Evolutionary conservation across 2,888 invertebrate genomes (phyloP).

Genomic region (Phorcus lineatus): DNA sequence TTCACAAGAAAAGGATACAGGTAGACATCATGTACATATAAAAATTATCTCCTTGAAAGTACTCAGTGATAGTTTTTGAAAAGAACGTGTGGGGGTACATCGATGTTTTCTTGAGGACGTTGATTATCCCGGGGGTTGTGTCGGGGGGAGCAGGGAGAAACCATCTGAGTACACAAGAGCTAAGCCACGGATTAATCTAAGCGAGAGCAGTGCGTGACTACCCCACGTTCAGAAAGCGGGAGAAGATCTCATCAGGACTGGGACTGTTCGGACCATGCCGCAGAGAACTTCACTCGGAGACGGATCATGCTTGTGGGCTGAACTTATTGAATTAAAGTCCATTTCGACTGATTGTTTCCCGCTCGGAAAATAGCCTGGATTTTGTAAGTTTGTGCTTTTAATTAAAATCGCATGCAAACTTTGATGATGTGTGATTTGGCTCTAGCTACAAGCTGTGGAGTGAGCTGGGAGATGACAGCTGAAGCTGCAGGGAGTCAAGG

Average conservation of each 20-base stretch:
- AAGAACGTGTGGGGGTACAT: no score
- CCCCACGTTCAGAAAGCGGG: not conserved
- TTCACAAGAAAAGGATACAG: no score
- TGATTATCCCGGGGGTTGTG: no score
- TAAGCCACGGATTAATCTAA: not conserved
- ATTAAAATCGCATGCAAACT: not conserved
- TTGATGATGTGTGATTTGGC: not conserved
- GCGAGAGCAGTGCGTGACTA: not conserved
- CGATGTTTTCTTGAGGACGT: no score
- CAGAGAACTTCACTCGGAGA: no score
- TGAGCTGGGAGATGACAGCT: not conserved
- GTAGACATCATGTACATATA: no score
- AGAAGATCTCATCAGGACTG: not conserved
- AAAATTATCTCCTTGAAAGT: no score
- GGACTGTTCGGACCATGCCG: not conserved
- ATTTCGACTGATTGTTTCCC: constrained; percentile 4
- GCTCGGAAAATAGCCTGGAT: not conserved
- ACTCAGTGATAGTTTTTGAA: no score
- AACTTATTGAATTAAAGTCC: constrained; percentile 13
- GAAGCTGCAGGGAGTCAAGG: no score
- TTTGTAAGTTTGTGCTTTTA: constrained; percentile 11
- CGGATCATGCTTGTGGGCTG: not conserved
- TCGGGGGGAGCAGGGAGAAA: not conserved
- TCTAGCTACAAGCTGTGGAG: not conserved
- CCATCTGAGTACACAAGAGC: not conserved